phyloP scores from a whole-genome alignment of 2,888 invertebrate species.

The Acrobasis consociella region DNA sequence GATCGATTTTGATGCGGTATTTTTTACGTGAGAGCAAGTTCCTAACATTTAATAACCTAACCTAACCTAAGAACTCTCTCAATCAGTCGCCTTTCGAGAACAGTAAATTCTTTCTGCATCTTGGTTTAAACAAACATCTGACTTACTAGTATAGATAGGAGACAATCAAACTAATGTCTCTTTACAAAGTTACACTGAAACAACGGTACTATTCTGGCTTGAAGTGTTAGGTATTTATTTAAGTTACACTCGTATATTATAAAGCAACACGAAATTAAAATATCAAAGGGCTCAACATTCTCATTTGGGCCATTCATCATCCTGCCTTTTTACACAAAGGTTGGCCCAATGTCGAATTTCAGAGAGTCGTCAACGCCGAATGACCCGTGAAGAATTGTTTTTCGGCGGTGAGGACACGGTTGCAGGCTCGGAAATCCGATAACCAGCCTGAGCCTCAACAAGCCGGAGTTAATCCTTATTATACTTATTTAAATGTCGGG shows the following conservation, averaged over 20 bases:
- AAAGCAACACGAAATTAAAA: slow-evolving; percentile 20
- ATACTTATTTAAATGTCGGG: slow-evolving; percentile 68
- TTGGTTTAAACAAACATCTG: no score
- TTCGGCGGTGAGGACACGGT: slow-evolving; percentile 53
- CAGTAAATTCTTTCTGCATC: no score
- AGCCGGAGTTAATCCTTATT: slow-evolving; percentile 77
- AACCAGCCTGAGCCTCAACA: slow-evolving; percentile 75
- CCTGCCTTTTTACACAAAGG: slow-evolving; percentile 22
- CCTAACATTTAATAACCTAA: no score
- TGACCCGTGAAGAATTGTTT: slow-evolving; percentile 62
- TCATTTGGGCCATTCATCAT: slow-evolving; percentile 13
- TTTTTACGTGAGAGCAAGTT: no score
- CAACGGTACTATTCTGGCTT: no score
- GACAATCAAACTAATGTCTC: no score
- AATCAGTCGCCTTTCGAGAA: no score
- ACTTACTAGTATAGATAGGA: no score
- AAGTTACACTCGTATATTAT: slow-evolving; percentile 9
- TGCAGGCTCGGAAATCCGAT: slow-evolving; percentile 66
- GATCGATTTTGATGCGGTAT: no score
- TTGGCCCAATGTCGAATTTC: slow-evolving; percentile 29
- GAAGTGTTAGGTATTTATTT: background rate
- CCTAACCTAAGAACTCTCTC: no score
- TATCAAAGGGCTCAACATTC: slow-evolving; percentile 8
- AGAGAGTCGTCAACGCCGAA: slow-evolving; percentile 46
- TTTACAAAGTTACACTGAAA: no score